A percentile compares a stretch with the other conserved stretches of the same genome.
Evolutionary conservation across 2,113 vertebrate species (phyloP).

Genomic region (Tupaia chinensis): DNA sequence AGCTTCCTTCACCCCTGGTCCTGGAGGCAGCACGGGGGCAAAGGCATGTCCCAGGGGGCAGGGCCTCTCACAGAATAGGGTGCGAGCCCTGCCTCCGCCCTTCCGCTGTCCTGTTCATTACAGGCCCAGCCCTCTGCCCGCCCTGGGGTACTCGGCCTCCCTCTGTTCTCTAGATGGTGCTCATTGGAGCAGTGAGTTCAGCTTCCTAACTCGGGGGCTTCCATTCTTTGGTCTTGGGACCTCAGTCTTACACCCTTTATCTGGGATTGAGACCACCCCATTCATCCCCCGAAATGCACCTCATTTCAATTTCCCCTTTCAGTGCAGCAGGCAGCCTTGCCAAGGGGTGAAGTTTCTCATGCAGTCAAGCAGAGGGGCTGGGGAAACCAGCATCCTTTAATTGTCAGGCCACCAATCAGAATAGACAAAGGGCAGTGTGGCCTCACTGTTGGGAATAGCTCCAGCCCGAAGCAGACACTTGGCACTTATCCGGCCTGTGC

Average conservation of each 20-base stretch:
- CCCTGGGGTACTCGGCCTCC: neutral
- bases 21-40: accelerated
- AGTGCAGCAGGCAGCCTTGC: constrained; percentile 32
- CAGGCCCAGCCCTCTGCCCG: neutral
- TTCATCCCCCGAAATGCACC: neutral
- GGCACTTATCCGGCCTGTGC: constrained; percentile 52
- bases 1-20: neutral
- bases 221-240: neutral
- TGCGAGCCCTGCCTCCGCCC: neutral
- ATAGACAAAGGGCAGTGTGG: constrained; percentile 48
- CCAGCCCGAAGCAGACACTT: constrained; percentile 64
- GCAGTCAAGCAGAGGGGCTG: constrained; percentile 6
- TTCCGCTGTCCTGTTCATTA: neutral
- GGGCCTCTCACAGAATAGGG: neutral
- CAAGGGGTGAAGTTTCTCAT: constrained; percentile 54
- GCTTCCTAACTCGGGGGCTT: neutral
- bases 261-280: neutral
- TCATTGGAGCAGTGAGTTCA: neutral
- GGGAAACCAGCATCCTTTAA: constrained; percentile 30
- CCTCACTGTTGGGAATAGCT: constrained; percentile 64
- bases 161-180: accelerated
- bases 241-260: constrained; percentile 14
- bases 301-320: constrained; percentile 47
- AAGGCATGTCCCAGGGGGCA: too few relatives aligned
- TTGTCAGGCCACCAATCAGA: constrained; percentile 62